Percentiles rank a stretch among this genome's conserved stretches.
Conservation (phyloP, 2,888 invertebrate genomes). For the Saturnia pavonia region DNA sequence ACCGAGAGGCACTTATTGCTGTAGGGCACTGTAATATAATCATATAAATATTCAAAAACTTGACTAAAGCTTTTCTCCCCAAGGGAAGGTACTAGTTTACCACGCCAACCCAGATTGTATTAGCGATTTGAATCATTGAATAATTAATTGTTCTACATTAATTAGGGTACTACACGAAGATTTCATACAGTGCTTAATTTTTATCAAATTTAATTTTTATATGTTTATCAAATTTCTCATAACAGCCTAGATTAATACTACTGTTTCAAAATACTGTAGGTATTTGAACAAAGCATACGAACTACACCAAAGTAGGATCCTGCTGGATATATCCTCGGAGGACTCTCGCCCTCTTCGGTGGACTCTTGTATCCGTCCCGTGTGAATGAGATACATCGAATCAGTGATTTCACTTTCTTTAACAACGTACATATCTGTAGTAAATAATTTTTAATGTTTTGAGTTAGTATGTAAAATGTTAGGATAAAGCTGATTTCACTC, state of each 20-base stretch:
- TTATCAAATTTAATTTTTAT: neutral
- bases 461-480: neutral
- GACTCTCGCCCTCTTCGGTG: constrained; percentile 30
- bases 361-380: constrained; percentile 53
- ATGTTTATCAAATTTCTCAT: neutral
- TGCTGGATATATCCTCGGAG: constrained; percentile 38
- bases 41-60: neutral
- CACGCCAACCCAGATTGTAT: neutral
- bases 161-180: neutral
- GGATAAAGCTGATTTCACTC: neutral
- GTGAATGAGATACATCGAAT: constrained; percentile 69
- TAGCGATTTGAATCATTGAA: too few species aligned
- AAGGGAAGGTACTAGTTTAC: neutral
- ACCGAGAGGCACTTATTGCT: neutral
- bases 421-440: constrained; percentile 63
- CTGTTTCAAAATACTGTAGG: neutral
- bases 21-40: neutral
- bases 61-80: neutral
- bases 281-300: neutral
- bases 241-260: neutral
- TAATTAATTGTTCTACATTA: neutral
- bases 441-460: constrained; percentile 1
- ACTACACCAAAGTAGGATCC: constrained; percentile 63
- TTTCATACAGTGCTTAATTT: neutral
- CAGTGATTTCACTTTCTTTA: constrained; percentile 61